phyloP scores from a whole-genome alignment of 2,113 vertebrate genomes.

The Eulacestoma nigropectus region DNA sequence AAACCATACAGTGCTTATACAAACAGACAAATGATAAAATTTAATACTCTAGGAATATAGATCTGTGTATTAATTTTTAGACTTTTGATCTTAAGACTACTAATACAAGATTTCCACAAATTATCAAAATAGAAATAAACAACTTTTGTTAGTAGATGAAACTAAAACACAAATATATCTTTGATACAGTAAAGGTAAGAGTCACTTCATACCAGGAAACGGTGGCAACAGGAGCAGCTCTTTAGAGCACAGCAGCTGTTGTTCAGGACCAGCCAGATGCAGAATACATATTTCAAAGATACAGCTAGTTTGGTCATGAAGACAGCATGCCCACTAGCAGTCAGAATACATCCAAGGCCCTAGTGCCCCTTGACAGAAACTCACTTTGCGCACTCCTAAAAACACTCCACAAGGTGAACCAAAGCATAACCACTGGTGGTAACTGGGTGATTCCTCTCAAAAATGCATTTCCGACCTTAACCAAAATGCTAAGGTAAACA shows the following conservation, averaged over 20 bases:
- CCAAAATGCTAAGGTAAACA: neutral
- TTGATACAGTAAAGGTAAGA: rapidly evolving
- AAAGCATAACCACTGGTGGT: neutral
- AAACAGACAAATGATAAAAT: neutral
- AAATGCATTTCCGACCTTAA: neutral
- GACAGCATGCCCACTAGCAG: neutral
- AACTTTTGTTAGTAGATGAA: neutral
- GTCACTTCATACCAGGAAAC: neutral
- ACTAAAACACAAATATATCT: neutral
- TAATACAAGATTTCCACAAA: neutral
- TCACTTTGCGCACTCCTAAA: neutral
- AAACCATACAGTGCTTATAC: neutral
- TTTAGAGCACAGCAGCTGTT: neutral
- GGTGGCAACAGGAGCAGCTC: neutral
- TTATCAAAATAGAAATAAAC: neutral
- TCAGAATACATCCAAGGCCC: neutral
- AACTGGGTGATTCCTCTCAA: neutral
- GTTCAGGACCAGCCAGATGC: neutral
- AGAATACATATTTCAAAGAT: rapidly evolving
- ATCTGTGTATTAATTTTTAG: neutral
- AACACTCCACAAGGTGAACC: neutral
- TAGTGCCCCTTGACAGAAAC: neutral
- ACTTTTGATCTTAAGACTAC: neutral
- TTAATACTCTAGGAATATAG: neutral
- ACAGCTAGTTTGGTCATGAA: neutral